Base-by-base conservation (phyloP, 2,113 vertebrate genomes). In the Neolamprologus sp. region DNA sequence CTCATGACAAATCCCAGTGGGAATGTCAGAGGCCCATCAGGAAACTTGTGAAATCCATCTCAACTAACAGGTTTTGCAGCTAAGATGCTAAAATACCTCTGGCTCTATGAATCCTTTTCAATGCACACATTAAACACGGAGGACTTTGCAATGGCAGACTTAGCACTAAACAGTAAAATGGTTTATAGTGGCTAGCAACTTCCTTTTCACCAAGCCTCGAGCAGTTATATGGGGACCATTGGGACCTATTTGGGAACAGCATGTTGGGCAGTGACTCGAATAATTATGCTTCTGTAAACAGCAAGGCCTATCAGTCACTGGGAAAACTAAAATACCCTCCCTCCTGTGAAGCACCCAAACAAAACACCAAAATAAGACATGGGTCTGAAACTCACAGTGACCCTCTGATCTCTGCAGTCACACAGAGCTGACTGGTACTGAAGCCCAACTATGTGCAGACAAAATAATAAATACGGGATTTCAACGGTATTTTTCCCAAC, bases 261-360 rank as follows among this genome's bases (percentile, higher is more conserved):
- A 21, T 12, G 60, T 31, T 86, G 90, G 87, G 87, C 88, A 89
- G 89, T 93, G 35, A 31, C 91, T 94, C 85, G 10, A 93, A 93
- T 93, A 92, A 90, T 88, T 85, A 84, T 33, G 91, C 91, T 93
- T 95, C 92, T 88, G 55, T 94, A 95, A 95, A 96, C 91, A 94
- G 82, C n/a, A 4, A 90, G 53, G 42, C 63, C 57, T 54, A 92
- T 91, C 90, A 83, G 91, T 92, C 90, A 90, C 80, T 86, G 88
- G 90, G 83, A 93, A 94, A 90, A 88, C 79, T 68, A 85, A 94
- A 94, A 93, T 87, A 90, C 73, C 81, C 87, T 90, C 85, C 89
- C 71, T 87, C 54, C 57, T 81, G 80, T 89, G 85, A 91, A 82
- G 65, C 60, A 91, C 90, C 83, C 92, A 91, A 92, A 93, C 91